Conservation (phyloP, 2,797 vertebrate genomes). For the Streptopelia turtur region DNA sequence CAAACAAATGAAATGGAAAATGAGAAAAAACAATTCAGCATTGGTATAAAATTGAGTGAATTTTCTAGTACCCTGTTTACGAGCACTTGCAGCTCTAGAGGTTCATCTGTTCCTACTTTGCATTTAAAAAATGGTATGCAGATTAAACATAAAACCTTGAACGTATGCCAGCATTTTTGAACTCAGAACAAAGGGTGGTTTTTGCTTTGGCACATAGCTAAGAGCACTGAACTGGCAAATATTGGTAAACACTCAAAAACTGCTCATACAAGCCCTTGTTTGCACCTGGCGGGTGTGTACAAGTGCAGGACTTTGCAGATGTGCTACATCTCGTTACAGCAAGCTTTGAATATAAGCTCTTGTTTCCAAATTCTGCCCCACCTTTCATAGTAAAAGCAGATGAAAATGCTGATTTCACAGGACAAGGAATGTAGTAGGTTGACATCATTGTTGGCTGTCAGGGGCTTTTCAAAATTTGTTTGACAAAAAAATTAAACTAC, state of each 20-base stretch:
- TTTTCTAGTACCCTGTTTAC: background rate
- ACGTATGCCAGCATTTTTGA: background rate
- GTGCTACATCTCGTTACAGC: background rate
- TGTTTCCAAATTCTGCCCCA: background rate
- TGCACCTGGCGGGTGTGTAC: background rate
- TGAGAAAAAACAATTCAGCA: background rate
- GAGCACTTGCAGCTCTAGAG: background rate
- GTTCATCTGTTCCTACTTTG: background rate
- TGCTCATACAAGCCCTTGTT: background rate
- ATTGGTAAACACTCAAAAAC: background rate
- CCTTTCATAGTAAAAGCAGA: background rate
- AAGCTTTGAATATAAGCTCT: background rate
- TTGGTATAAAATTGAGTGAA: background rate
- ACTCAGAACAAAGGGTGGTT: background rate
- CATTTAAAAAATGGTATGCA: background rate
- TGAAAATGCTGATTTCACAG: background rate
- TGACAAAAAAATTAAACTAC: background rate
- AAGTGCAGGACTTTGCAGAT: background rate
- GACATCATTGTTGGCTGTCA: background rate
- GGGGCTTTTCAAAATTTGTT: background rate
- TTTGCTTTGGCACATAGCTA: background rate
- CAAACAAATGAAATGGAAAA: background rate
- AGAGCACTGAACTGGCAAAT: background rate
- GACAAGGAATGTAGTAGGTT: background rate
- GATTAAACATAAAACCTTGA: background rate